Conservation (phyloP, 2,888 invertebrate genomes). For the Thereva unica region DNA sequence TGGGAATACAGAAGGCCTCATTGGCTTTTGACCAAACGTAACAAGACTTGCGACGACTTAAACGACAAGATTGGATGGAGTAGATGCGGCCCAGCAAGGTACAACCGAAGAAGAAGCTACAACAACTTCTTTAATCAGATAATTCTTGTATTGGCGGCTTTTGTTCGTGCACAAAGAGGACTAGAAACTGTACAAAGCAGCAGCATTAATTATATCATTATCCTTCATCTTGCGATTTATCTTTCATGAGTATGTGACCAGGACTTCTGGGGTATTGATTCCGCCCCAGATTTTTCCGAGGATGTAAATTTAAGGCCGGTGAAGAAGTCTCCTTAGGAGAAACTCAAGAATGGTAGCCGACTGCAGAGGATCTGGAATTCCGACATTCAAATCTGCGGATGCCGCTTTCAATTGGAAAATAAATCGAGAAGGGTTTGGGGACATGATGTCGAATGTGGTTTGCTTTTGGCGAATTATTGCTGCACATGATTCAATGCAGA, state of each 20-base stretch:
- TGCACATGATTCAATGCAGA: no score
- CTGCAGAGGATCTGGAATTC: no score
- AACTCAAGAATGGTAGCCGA: no score
- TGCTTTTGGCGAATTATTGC: no score
- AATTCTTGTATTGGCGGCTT: constrained; percentile 37
- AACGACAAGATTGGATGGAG: background rate
- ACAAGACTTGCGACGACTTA: background rate
- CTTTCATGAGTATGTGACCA: constrained; percentile 37
- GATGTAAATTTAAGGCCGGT: no score
- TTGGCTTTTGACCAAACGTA: background rate
- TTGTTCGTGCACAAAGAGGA: constrained; percentile 42
- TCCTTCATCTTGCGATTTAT: constrained; percentile 53
- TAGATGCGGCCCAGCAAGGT: background rate
- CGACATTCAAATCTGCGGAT: no score
- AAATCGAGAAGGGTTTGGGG: no score
- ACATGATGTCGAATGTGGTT: no score
- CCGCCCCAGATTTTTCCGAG: no score
- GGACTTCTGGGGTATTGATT: background rate
- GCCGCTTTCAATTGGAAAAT: no score
- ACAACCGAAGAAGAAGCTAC: background rate
- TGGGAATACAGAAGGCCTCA: background rate
- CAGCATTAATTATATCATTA: constrained; percentile 54
- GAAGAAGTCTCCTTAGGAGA: no score
- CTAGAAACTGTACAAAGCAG: constrained; percentile 44
- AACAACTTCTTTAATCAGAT: constrained; percentile 37